A percentile compares a stretch with the other conserved stretches of the same genome.
Evolutionary conservation across 2,888 invertebrate genomes (phyloP).

Genomic region (Tubulanus polymorphus): DNA sequence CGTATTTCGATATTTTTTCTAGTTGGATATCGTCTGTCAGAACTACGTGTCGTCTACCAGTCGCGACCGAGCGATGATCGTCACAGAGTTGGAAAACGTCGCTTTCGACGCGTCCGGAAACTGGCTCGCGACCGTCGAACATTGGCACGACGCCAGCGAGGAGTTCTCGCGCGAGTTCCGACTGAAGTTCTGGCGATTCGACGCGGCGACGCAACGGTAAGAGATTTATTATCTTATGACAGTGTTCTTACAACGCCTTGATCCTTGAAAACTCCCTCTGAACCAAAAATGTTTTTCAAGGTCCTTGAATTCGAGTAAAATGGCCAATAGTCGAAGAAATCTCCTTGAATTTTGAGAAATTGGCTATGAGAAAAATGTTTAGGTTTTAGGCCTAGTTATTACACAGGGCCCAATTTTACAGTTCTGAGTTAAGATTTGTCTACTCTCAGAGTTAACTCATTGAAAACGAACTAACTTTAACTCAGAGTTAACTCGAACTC

Average conservation of each 20-base stretch:
- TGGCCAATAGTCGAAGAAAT: too few species aligned
- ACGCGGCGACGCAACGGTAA: constrained; percentile 62
- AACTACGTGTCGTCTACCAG: constrained; percentile 68
- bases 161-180: constrained; percentile 62
- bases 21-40: constrained; percentile 65
- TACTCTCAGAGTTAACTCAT: too few species aligned
- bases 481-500: too few species aligned
- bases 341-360: too few species aligned
- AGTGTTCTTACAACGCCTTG: not conserved
- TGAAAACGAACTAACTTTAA: too few species aligned
- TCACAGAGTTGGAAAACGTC: constrained; percentile 64
- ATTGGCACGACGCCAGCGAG: constrained; percentile 59
- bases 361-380: too few species aligned
- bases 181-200: constrained; percentile 72
- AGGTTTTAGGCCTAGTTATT: too few species aligned
- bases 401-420: too few species aligned
- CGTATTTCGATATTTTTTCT: constrained; percentile 13
- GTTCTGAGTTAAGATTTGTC: too few species aligned
- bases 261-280: too few species aligned
- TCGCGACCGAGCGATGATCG: constrained; percentile 58
- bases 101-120: constrained; percentile 64
- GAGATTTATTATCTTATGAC: constrained; percentile 19
- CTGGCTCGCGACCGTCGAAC: constrained; percentile 68
- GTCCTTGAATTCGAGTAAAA: too few species aligned
- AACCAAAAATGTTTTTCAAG: too few species aligned